Conservation (phyloP, 2,113 vertebrate genomes). For the Myotis brandtii region DNA sequence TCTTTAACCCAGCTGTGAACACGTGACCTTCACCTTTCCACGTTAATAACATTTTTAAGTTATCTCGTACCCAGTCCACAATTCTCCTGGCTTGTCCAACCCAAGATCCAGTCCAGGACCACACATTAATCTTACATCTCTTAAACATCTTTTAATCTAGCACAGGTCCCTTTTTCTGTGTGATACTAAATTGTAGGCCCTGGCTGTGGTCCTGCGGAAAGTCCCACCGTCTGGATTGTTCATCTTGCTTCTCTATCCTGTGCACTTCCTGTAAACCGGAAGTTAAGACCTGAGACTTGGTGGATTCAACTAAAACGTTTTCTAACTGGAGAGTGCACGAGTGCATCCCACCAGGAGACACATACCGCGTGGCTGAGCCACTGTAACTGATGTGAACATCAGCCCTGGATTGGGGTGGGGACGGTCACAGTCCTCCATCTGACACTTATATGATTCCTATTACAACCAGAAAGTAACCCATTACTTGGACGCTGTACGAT, state of each 20-base stretch:
- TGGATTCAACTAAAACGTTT: neutral
- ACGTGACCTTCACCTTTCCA: neutral
- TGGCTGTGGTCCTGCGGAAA: neutral
- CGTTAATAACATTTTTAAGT: neutral
- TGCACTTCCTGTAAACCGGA: neutral
- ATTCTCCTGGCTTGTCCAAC: neutral
- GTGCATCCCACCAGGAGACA: neutral
- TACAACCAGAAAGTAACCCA: neutral
- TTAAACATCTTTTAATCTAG: neutral
- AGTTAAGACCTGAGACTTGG: neutral
- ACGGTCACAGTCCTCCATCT: neutral
- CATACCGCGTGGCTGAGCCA: neutral
- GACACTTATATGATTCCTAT: neutral
- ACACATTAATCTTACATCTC: neutral
- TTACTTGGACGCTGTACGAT: neutral
- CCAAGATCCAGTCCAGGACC: neutral
- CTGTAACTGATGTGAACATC: rapidly evolving
- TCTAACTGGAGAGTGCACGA: neutral
- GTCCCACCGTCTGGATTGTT: neutral
- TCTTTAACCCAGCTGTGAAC: neutral
- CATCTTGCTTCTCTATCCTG: neutral
- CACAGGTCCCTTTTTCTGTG: neutral
- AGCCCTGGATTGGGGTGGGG: neutral
- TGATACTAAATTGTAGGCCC: neutral
- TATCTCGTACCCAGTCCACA: neutral